Conservation (phyloP, 2,888 invertebrate species). For the Scrobipalpa atriplicella region DNA sequence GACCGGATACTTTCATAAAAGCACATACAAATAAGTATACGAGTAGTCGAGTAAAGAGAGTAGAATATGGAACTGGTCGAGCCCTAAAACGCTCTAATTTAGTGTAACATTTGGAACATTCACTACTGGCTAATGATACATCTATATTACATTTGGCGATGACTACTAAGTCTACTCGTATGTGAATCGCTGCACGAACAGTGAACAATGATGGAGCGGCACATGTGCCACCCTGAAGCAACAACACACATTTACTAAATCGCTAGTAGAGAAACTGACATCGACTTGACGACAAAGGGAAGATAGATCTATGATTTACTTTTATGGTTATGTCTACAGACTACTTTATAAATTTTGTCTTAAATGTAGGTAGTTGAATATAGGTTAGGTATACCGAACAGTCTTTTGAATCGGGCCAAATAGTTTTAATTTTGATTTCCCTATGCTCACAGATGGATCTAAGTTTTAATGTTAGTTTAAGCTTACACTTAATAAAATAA, state of each 20-base stretch:
- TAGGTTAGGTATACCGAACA: constrained; percentile 86
- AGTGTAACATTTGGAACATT: constrained; percentile 81
- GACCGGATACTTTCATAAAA: background rate
- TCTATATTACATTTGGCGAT: constrained; percentile 81
- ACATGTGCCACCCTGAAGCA: constrained; percentile 40
- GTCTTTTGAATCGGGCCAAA: constrained; percentile 87
- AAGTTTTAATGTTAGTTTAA: constrained; percentile 62
- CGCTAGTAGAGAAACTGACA: constrained; percentile 66
- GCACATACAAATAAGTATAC: constrained; percentile 9
- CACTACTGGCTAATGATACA: constrained; percentile 79
- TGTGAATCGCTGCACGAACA: constrained; percentile 64
- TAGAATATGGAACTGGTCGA: constrained; percentile 45
- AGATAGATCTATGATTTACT: constrained; percentile 52
- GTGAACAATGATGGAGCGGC: constrained; percentile 42
- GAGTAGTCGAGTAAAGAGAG: background rate
- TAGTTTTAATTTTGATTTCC: constrained; percentile 81
- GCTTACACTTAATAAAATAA: constrained; percentile 59
- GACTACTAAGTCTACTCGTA: constrained; percentile 74
- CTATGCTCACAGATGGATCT: constrained; percentile 75
- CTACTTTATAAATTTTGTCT: constrained; percentile 63
- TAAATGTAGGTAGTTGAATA: constrained; percentile 68
- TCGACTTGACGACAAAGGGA: constrained; percentile 62
- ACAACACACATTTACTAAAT: constrained; percentile 58
- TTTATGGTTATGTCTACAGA: constrained; percentile 63
- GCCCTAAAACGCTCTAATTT: constrained; percentile 65